Base-by-base conservation (phyloP, 2,888 invertebrate genomes). In the Agapostemon virescens region DNA sequence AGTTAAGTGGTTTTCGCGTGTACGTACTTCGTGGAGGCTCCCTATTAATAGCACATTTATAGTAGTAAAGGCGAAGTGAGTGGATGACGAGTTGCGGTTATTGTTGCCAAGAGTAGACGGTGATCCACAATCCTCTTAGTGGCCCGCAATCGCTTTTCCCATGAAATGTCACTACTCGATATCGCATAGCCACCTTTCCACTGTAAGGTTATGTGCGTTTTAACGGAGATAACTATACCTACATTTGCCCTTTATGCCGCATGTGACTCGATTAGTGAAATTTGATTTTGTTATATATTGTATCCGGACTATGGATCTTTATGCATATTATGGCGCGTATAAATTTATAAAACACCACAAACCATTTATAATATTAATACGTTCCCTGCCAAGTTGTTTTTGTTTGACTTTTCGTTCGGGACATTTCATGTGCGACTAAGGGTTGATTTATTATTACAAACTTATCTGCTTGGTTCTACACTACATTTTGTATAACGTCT, bases 101-200 rank as follows among this genome's bases (percentile, higher is more conserved):
- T 87, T 77, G 83, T 79, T 77, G 84, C 77, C 52, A 75, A 73
- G 45, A 83, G 85, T 85, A 83, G 82, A 88, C 83, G 87, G 86
- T 83, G 72, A 79, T 78, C 87, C 88, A 81, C 88, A 88, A 89
- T 89, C 88, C 88, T 88, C 88, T 89, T 88, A 88, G 84, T 77
- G 83, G 69, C 70, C 77, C 76, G 58, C 81, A 81, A 86, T 82
- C 82, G 68, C 77, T 68, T 81, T 85, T 77, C 81, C 84, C 85
- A 61, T 84, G 81, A 88, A 86, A 86, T 84, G 84, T 88, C 88
- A 84, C 84, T 83, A 82, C 86, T 87, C 86, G 84, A 88, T 88
- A 78, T 80, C 83, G 58, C 30, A 20, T 30, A 9, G 58, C 30
- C 20, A 61, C 30, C 30, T 61, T 61, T 61, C 30, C 58, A 20